phyloP scores from a whole-genome alignment of 1,140 invertebrate species.

The Bombus confusus region DNA sequence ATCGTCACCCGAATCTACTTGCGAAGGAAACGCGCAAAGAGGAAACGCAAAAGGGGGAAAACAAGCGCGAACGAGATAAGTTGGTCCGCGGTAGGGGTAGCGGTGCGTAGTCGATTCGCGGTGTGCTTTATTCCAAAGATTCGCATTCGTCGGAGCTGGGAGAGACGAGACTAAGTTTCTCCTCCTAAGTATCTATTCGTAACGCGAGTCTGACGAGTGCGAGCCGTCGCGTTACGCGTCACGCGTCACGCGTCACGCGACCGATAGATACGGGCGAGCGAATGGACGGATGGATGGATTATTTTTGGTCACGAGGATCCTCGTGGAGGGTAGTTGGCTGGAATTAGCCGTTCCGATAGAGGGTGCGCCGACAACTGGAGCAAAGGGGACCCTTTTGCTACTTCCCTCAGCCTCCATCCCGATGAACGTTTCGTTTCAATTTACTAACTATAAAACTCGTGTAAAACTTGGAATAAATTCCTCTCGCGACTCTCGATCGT shows the following conservation, averaged over 20 bases:
- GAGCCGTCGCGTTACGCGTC: neutral
- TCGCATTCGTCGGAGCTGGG: neutral
- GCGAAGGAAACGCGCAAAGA: too few relatives aligned
- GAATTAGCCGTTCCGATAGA: conserved; percentile 53
- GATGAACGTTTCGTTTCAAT: conserved; percentile 67
- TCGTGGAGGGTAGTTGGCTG: conserved; percentile 40
- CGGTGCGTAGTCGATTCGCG: neutral
- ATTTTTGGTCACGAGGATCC: conserved; percentile 50
- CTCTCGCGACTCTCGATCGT: neutral
- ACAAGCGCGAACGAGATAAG: neutral
- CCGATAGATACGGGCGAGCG: neutral
- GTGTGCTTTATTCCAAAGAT: conserved; percentile 1
- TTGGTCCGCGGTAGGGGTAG: neutral
- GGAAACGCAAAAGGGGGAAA: too few relatives aligned
- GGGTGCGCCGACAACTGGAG: conserved; percentile 51
- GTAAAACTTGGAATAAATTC: too few relatives aligned
- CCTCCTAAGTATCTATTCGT: too few relatives aligned
- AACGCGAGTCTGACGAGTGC: neutral
- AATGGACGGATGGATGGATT: conserved; percentile 31
- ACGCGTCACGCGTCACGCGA: neutral
- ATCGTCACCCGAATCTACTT: neutral
- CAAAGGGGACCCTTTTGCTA: conserved; percentile 37
- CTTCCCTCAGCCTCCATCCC: conserved; percentile 54
- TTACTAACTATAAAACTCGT: conserved; percentile 33
- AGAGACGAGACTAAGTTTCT: neutral